Evolutionary conservation across 2,888 invertebrate species (phyloP).

Genomic region (Diarsia mendica): DNA sequence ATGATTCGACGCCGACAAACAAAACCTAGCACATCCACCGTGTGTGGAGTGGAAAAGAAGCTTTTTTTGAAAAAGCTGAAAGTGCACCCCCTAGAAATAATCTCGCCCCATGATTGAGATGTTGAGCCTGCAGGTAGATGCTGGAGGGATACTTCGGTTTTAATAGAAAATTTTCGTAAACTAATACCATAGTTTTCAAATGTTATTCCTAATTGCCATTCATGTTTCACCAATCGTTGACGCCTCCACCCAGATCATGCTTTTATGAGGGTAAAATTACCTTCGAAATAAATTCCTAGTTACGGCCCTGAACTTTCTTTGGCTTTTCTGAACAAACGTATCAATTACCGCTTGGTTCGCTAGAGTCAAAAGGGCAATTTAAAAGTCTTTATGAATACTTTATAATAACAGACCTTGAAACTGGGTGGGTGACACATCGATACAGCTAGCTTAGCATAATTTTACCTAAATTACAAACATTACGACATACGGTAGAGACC

Average conservation of each 20-base stretch:
- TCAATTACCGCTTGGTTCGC: constrained; percentile 16
- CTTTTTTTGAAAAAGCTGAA: neutral
- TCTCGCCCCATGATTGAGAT: neutral
- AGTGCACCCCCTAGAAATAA: neutral
- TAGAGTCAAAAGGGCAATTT: constrained; percentile 42
- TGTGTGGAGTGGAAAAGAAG: neutral
- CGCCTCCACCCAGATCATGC: neutral
- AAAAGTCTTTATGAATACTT: constrained; percentile 53
- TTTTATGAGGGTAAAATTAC: neutral
- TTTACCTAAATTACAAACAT: neutral
- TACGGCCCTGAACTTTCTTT: neutral
- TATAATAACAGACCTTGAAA: constrained; percentile 32
- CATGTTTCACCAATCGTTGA: neutral
- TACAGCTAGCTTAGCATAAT: constrained; percentile 11
- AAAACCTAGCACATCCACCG: neutral
- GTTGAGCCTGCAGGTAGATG: neutral
- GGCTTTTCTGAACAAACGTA: constrained; percentile 10
- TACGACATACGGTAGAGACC: neutral
- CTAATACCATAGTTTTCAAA: neutral
- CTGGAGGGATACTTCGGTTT: neutral
- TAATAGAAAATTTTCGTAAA: neutral
- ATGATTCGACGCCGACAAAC: neutral
- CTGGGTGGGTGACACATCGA: constrained; percentile 3
- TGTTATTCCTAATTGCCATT: neutral
- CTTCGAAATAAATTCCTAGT: neutral